Conservation (phyloP, 2,888 invertebrate species). For the Ypsolopha sequella region DNA sequence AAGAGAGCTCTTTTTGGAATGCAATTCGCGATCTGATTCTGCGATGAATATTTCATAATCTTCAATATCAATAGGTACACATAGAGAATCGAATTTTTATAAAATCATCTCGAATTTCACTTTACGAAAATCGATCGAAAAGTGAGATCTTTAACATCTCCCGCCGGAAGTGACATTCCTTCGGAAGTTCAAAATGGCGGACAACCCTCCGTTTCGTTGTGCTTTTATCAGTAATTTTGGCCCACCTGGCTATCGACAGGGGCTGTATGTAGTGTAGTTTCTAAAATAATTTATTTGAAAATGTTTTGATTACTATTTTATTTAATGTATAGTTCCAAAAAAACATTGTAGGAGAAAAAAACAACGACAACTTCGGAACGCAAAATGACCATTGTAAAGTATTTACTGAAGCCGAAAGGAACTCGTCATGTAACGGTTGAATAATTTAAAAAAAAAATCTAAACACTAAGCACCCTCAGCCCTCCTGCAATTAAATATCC, state of each 20-base stretch:
- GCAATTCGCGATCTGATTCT: background rate
- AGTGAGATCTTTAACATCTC: conserved; percentile 20
- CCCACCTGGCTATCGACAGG: conserved; percentile 6
- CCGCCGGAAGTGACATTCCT: conserved; percentile 34
- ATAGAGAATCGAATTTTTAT: background rate
- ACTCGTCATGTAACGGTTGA: background rate
- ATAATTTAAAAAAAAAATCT: background rate
- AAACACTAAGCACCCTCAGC: background rate
- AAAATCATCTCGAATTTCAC: conserved; percentile 5
- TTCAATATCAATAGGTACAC: background rate
- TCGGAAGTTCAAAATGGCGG: conserved; percentile 27
- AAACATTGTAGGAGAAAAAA: background rate
- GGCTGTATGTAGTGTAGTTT: background rate
- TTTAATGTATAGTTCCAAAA: background rate
- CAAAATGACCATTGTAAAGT: no score
- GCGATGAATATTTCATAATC: background rate
- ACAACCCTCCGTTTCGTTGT: conserved; percentile 18
- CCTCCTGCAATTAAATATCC: conserved; percentile 10
- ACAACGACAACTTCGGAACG: no score
- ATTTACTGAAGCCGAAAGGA: no score
- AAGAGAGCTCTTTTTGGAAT: background rate
- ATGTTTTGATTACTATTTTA: background rate
- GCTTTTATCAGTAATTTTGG: conserved; percentile 11
- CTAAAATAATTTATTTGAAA: background rate
- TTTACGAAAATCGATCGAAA: conserved; percentile 7